Evolutionary conservation across 1,140 invertebrate species (phyloP).

Genomic region (Physella acuta): DNA sequence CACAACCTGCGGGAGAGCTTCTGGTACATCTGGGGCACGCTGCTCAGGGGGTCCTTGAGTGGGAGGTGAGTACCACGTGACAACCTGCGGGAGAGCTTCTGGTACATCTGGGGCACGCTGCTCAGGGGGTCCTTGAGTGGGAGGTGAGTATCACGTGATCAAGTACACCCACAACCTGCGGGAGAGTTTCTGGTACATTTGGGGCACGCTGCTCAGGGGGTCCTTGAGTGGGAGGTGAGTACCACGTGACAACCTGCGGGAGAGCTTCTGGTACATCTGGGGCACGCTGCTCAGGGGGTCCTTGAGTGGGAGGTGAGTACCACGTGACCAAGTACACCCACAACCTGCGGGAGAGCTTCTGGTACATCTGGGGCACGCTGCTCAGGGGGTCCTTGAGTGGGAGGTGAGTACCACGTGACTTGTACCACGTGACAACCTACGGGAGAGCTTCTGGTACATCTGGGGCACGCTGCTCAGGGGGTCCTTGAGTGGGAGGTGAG

Average conservation of each 20-base stretch:
- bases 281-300: constrained; percentile 47
- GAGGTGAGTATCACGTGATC: too few relatives aligned
- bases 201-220: too few relatives aligned
- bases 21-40: constrained; percentile 55
- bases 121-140: constrained; percentile 42
- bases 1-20: constrained; percentile 50
- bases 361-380: constrained; percentile 54
- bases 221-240: constrained; percentile 74
- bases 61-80: constrained; percentile 31
- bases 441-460: too few relatives aligned
- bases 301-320: constrained; percentile 34
- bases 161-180: too few relatives aligned
- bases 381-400: constrained; percentile 42
- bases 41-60: constrained; percentile 43
- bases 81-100: constrained; percentile 52
- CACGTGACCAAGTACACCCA: constrained; percentile 34
- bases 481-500: too few relatives aligned
- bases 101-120: constrained; percentile 54
- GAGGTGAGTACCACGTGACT: too few relatives aligned
- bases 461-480: too few relatives aligned
- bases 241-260: constrained; percentile 43
- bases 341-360: constrained; percentile 52
- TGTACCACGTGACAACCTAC: too few relatives aligned
- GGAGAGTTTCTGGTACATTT: too few relatives aligned
- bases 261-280: constrained; percentile 57